Percentiles rank a stretch among this genome's conserved stretches.
Conservation (phyloP, 2,797 vertebrate genomes). For the Antennarius maculatus region DNA sequence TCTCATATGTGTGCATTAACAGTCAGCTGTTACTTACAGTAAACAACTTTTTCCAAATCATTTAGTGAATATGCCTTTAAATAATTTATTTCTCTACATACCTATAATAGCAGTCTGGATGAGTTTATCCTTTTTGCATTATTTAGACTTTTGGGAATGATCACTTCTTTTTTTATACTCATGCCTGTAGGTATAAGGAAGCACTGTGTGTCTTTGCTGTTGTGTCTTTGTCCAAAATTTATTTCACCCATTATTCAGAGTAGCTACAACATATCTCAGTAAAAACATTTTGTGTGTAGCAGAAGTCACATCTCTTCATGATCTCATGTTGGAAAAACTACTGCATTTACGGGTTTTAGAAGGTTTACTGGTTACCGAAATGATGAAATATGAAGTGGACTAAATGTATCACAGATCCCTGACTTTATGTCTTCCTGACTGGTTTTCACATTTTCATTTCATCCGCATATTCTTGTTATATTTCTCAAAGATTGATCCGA, state of each 20-base stretch:
- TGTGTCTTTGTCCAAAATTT: conserved; percentile 40
- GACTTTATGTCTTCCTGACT: conserved; percentile 58
- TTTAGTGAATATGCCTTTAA: conserved; percentile 51
- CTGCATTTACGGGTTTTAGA: conserved; percentile 32
- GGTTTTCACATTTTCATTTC: conserved; percentile 48
- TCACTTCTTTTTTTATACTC: conserved; percentile 41
- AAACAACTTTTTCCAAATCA: background rate
- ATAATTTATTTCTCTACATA: conserved; percentile 30
- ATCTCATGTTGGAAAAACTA: conserved; percentile 51
- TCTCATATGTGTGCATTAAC: conserved; percentile 40
- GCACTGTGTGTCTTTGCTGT: conserved; percentile 34
- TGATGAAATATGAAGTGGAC: conserved; percentile 49
- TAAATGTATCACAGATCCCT: conserved; percentile 43
- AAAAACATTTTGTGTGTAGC: conserved; percentile 56
- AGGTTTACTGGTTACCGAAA: conserved; percentile 38
- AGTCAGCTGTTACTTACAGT: conserved; percentile 29
- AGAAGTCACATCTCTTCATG: conserved; percentile 57
- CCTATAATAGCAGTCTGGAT: conserved; percentile 18
- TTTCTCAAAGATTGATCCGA: conserved; percentile 46
- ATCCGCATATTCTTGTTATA: conserved; percentile 61
- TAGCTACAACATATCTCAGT: conserved; percentile 48
- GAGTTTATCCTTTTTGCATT: conserved; percentile 44
- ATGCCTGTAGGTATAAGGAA: conserved; percentile 45
- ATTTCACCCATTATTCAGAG: conserved; percentile 43
- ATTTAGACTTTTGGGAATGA: conserved; percentile 26